Evolutionary conservation across 2,797 vertebrate genomes (phyloP).

Genomic region (Pantherophis alleghaniensis): DNA sequence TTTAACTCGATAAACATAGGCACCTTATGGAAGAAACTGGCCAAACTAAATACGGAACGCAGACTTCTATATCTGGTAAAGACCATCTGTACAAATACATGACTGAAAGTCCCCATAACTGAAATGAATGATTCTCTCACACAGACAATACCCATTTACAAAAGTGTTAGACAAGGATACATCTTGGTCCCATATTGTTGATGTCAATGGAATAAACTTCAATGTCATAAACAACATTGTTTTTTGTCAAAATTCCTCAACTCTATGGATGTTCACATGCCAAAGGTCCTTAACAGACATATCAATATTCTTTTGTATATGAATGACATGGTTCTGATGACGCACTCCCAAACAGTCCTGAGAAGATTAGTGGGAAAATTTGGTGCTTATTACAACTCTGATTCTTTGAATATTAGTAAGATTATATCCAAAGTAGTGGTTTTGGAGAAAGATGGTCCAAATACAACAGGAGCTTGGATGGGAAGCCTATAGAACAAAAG

Average conservation of each 20-base stretch:
- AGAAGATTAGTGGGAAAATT: neutral
- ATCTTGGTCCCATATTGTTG: neutral
- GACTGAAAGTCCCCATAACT: neutral
- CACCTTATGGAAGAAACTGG: neutral
- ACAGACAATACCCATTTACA: neutral
- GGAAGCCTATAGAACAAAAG: neutral
- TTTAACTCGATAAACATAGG: neutral
- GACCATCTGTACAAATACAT: neutral
- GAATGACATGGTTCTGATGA: neutral
- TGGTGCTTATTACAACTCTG: neutral
- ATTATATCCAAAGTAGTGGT: neutral
- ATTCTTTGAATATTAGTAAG: neutral
- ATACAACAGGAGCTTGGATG: neutral
- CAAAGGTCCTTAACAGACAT: neutral
- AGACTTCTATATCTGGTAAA: neutral
- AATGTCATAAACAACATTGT: neutral
- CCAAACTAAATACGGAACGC: neutral
- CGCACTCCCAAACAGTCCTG: neutral
- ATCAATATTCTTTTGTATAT: neutral
- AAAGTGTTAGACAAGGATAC: neutral
- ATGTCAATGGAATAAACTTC: neutral
- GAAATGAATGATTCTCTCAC: neutral
- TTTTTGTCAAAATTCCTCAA: neutral
- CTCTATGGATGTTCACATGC: neutral
- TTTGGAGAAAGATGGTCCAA: neutral